Evolutionary conservation across 2,113 vertebrate species (phyloP).

Genomic region (Isurus oxyrinchus): DNA sequence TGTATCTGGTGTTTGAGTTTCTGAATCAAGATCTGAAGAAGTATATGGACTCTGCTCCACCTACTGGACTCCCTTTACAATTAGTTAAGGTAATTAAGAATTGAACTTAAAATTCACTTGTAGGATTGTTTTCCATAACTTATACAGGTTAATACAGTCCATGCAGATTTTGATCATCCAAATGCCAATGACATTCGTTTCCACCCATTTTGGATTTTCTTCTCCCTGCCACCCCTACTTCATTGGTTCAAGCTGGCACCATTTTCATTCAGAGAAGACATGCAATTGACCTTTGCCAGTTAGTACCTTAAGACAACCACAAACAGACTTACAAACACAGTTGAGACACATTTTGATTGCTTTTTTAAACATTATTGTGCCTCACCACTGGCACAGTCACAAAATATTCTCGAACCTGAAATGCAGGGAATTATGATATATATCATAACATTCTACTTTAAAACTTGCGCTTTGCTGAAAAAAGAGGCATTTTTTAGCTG

Average conservation of each 20-base stretch:
- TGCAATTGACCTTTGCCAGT: background rate
- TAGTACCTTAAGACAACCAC: background rate
- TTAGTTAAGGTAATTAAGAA: conserved; percentile 49
- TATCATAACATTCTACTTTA: background rate
- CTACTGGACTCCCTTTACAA: conserved; percentile 47
- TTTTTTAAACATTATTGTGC: background rate
- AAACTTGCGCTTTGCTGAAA: no score
- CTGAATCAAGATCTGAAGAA: conserved; percentile 64
- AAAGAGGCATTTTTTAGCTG: no score
- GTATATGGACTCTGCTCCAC: conserved; percentile 54
- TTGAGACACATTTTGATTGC: background rate
- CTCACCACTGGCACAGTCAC: background rate
- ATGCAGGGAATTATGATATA: background rate
- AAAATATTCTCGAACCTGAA: background rate
- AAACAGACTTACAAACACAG: background rate
- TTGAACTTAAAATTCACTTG: background rate
- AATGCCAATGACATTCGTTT: background rate
- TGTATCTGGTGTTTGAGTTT: conserved; percentile 66
- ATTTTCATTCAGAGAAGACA: background rate
- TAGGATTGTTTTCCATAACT: background rate
- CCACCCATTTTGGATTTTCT: background rate
- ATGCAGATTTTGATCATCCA: background rate
- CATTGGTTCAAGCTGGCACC: background rate
- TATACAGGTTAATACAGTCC: background rate
- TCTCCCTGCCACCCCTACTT: background rate